phyloP scores from a whole-genome alignment of 2,797 vertebrate species.

The Manis crassicaudata region DNA sequence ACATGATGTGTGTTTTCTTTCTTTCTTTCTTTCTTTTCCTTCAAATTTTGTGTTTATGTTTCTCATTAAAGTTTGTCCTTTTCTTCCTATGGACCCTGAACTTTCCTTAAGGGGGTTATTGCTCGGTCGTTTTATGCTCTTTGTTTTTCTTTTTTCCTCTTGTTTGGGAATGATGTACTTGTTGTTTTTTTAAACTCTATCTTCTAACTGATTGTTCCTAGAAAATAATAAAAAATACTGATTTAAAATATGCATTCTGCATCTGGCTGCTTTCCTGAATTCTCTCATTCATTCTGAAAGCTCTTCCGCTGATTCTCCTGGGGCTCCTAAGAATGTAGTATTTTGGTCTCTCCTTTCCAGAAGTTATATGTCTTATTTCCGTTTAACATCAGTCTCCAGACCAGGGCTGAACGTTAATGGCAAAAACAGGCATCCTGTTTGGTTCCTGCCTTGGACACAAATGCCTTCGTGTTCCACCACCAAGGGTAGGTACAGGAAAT shows the following conservation, averaged over 20 bases:
- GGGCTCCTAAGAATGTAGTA: slow-evolving; percentile 51
- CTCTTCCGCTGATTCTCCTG: slow-evolving; percentile 16
- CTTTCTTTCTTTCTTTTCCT: background rate
- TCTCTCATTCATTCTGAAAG: background rate
- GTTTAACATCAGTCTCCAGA: background rate
- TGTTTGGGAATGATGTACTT: background rate
- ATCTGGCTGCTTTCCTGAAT: slow-evolving; percentile 58
- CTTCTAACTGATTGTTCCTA: background rate
- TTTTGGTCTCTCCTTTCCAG: slow-evolving; percentile 26
- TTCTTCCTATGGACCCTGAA: background rate
- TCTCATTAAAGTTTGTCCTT: background rate
- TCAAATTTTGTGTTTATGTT: background rate
- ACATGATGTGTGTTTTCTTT: background rate
- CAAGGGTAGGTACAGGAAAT: background rate
- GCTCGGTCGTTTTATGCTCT: background rate
- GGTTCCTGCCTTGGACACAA: slow-evolving; percentile 43
- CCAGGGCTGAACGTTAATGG: slow-evolving; percentile 38
- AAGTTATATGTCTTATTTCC: slow-evolving; percentile 59
- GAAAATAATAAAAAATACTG: slow-evolving; percentile 23
- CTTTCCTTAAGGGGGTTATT: background rate
- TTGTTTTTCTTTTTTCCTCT: background rate
- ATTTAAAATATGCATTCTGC: slow-evolving; percentile 44
- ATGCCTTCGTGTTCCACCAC: background rate
- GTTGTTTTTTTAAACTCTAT: background rate
- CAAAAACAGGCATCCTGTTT: slow-evolving; percentile 62